A percentile compares a stretch with the other conserved stretches of the same genome.
phyloP scores from a whole-genome alignment of 2,888 invertebrate species.

The Dolichomitus sp. region DNA sequence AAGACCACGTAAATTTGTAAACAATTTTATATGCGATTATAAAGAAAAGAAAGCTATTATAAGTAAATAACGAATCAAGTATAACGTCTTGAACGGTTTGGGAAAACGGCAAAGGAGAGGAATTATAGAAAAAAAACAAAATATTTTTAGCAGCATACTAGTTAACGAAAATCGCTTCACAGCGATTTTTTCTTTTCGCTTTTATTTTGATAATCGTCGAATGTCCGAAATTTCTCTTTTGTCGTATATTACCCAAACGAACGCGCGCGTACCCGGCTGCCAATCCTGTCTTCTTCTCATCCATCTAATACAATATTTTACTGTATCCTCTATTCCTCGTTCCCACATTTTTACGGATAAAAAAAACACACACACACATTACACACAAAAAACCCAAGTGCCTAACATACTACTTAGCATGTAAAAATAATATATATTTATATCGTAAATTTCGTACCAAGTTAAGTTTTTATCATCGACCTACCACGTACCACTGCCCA shows the following conservation, averaged over 20 bases:
- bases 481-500: conserved; percentile 83
- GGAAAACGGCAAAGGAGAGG: conserved; percentile 35
- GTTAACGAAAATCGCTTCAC: conserved; percentile 2
- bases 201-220: conserved; percentile 6
- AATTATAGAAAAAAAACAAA: conserved; percentile 9
- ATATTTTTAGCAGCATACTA: neutral
- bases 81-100: conserved; percentile 26
- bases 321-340: neutral
- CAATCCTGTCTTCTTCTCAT: conserved; percentile 30
- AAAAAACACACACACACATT: conserved; percentile 60
- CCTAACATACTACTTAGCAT: conserved; percentile 78
- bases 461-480: conserved; percentile 77
- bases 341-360: conserved; percentile 53
- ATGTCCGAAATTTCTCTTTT: neutral
- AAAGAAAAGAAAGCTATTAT: conserved; percentile 36
- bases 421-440: conserved; percentile 79
- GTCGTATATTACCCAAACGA: conserved; percentile 22
- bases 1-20: conserved; percentile 88
- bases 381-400: conserved; percentile 69
- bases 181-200: conserved; percentile 18
- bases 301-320: conserved; percentile 19
- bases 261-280: conserved; percentile 44
- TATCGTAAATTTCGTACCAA: conserved; percentile 79
- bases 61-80: conserved; percentile 50
- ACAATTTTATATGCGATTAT: conserved; percentile 63